These are phyloP conservation scores for Melipona bicolor DNA, from an alignment of 2,888 invertebrate genomes.

Conservation along the genomic window DNA sequence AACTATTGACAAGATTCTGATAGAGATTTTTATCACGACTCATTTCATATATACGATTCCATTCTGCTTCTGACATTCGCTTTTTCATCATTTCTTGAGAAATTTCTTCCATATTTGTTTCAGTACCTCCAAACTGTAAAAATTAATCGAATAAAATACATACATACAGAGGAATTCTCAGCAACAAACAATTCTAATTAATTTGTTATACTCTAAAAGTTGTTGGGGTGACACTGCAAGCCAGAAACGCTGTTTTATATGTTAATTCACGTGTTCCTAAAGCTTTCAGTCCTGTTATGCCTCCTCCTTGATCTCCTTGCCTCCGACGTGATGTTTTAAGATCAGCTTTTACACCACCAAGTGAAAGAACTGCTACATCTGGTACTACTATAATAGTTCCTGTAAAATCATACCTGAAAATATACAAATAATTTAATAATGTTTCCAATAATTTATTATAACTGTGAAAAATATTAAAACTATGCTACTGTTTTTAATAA, in stretches of 20 bases:
- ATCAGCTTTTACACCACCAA: constrained; percentile 95
- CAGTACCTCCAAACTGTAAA: constrained; percentile 91
- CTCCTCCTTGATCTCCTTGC: constrained; percentile 90
- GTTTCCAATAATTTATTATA: not conserved
- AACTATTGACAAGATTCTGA: constrained; percentile 93
- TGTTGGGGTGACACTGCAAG: constrained; percentile 95
- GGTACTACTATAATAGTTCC: constrained; percentile 96
- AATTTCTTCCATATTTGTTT: constrained; percentile 93
- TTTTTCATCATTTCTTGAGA: constrained; percentile 96
- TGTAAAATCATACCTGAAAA: constrained; percentile 79
- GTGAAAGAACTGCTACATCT: constrained; percentile 94
- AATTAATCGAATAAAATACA: constrained; percentile 16
- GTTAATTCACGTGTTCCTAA: constrained; percentile 94
- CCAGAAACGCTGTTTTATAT: constrained; percentile 96
- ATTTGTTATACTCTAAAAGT: constrained; percentile 88
- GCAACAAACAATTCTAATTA: constrained; percentile 1
- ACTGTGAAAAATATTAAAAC: not conserved
- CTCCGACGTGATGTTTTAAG: constrained; percentile 89
- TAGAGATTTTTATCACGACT: constrained; percentile 96
- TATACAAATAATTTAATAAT: not conserved
- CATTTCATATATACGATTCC: constrained; percentile 98
- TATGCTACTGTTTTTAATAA: not conserved
- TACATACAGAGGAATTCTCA: not conserved
- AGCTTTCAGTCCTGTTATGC: constrained; percentile 94
- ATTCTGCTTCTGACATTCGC: constrained; percentile 97